A percentile compares a stretch with the other conserved stretches of the same genome.
Conservation (phyloP, 2,113 vertebrate species). For the Psittacara wagleri region DNA sequence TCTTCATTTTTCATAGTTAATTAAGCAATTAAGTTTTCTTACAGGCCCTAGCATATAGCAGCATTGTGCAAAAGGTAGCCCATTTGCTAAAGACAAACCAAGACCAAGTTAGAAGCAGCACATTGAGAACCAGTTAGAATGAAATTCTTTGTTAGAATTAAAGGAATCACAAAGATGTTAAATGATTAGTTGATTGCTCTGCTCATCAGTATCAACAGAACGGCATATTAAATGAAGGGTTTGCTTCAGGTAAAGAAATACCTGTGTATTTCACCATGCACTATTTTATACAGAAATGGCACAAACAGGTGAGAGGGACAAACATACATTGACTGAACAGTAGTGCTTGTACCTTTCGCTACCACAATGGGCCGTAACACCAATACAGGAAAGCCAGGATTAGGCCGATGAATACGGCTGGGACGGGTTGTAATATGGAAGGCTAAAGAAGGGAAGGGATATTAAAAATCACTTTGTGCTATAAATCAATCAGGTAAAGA, state of each 20-base stretch:
- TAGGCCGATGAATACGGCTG: constrained; percentile 99
- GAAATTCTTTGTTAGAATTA: constrained; percentile 68
- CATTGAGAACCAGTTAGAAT: constrained; percentile 60
- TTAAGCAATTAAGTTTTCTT: constrained; percentile 56
- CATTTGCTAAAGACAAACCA: constrained; percentile 70
- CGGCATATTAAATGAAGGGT: constrained; percentile 79
- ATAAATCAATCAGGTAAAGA: constrained; percentile 74
- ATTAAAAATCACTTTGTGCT: constrained; percentile 92
- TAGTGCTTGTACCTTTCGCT: constrained; percentile 97
- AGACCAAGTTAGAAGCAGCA: constrained; percentile 64
- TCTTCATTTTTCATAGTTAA: constrained; percentile 75
- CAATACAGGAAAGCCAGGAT: constrained; percentile 99
- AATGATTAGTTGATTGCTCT: constrained; percentile 75
- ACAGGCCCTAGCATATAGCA: constrained; percentile 42
- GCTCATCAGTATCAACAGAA: constrained; percentile 59
- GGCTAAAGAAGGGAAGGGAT: constrained; percentile 96
- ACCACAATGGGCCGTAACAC: constrained; percentile 99
- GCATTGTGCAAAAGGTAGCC: constrained; percentile 62
- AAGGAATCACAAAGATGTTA: constrained; percentile 83
- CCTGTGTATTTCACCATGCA: constrained; percentile 84
- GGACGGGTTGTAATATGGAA: constrained; percentile 99
- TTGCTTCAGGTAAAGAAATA: constrained; percentile 74
- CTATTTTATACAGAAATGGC: constrained; percentile 81
- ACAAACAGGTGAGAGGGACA: constrained; percentile 81
- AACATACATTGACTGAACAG: constrained; percentile 85